A percentile compares a stretch with the other conserved stretches of the same genome.
Evolutionary conservation across 2,113 vertebrate species (phyloP).

Genomic region (Stigmatopora argus): DNA sequence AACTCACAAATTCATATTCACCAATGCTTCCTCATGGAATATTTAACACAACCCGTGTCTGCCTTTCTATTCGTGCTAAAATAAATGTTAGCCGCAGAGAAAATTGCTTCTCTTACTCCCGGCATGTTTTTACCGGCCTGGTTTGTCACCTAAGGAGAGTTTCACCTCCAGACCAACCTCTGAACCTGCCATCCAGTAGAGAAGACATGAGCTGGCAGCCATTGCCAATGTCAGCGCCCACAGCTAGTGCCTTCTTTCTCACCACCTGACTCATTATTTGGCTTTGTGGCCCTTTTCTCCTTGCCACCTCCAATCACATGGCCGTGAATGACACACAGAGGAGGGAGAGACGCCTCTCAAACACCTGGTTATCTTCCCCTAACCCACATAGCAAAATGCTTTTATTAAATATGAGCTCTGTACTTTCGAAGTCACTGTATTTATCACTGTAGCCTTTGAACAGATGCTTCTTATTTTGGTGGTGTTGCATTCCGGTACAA

Average conservation of each 20-base stretch:
- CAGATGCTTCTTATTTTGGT: not conserved
- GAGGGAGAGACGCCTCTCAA: constrained; percentile 51
- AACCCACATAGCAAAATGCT: constrained; percentile 64
- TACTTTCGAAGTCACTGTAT: constrained; percentile 17
- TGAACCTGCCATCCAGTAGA: constrained; percentile 66
- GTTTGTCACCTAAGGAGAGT: constrained; percentile 66
- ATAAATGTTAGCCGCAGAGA: constrained; percentile 9
- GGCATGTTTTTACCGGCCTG: constrained; percentile 32
- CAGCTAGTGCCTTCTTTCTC: constrained; percentile 59
- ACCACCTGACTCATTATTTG: constrained; percentile 60
- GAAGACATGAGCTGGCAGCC: constrained; percentile 71
- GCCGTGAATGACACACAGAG: constrained; percentile 69
- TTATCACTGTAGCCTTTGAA: not conserved
- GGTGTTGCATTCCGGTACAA: not conserved
- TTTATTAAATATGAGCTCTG: constrained; percentile 22
- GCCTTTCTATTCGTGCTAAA: not conserved
- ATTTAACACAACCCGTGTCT: not conserved
- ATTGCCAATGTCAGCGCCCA: constrained; percentile 60
- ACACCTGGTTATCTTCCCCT: constrained; percentile 34
- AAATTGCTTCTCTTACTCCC: constrained; percentile 17
- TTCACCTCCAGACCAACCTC: constrained; percentile 69
- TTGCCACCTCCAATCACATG: constrained; percentile 64
- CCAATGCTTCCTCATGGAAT: too few species aligned
- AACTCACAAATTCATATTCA: too few species aligned
- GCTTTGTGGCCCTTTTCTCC: constrained; percentile 55